Evolutionary conservation across 1,140 invertebrate genomes (phyloP).

Genomic region (Calephelis nemesis): DNA sequence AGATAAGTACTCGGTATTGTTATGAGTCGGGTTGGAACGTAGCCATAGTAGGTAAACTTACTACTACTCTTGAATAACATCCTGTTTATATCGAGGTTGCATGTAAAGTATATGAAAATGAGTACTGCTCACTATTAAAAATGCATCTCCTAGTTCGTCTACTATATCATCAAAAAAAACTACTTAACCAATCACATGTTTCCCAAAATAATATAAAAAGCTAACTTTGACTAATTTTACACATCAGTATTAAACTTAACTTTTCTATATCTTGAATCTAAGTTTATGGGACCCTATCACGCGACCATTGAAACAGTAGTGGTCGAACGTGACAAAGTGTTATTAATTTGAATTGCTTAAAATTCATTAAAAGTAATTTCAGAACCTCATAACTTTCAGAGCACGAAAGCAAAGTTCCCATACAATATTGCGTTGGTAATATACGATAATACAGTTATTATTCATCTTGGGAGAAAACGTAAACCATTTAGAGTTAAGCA

Average conservation of each 20-base stretch:
- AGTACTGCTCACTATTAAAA: too few relatives aligned
- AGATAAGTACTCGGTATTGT: too few relatives aligned
- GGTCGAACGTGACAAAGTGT: constrained; percentile 28
- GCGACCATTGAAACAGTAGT: constrained; percentile 40
- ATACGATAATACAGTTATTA: not conserved
- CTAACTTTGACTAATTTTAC: not conserved
- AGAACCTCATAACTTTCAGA: constrained; percentile 27
- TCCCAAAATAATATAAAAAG: too few relatives aligned
- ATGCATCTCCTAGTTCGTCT: too few relatives aligned
- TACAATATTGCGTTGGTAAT: not conserved
- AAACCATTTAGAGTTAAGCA: not conserved
- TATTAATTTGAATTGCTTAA: constrained; percentile 39
- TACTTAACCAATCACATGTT: too few relatives aligned
- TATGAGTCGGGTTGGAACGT: too few relatives aligned
- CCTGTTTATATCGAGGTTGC: too few relatives aligned
- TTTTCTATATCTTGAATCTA: constrained; percentile 10
- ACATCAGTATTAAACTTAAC: constrained; percentile 2
- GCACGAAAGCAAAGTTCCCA: not conserved
- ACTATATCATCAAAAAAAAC: too few relatives aligned
- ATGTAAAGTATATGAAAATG: too few relatives aligned
- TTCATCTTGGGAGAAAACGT: not conserved
- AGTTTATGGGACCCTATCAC: constrained; percentile 38
- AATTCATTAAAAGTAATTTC: constrained; percentile 40
- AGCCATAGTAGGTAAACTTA: too few relatives aligned
- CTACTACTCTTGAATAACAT: too few relatives aligned